Percentiles rank a stretch among this genome's conserved stretches.
phyloP scores from a whole-genome alignment of 2,797 vertebrate species.

The Eulemur albifrons region DNA sequence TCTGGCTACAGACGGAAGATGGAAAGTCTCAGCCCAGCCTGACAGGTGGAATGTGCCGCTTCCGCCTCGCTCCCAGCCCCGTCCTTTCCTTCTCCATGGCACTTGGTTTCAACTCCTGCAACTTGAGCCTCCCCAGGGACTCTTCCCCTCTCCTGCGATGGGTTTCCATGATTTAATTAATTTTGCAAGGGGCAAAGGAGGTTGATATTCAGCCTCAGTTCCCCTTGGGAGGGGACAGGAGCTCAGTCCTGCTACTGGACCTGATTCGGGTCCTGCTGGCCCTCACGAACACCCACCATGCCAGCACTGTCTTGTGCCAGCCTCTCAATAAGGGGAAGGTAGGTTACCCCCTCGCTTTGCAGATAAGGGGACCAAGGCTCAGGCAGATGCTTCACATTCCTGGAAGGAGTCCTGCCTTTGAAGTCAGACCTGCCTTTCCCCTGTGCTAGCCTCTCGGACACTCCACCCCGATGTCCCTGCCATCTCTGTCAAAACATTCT shows the following conservation, averaged over 20 bases:
- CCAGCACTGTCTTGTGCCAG: background rate
- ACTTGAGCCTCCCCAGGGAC: too few relatives aligned
- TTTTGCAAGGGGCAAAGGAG: background rate
- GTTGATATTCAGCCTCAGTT: background rate
- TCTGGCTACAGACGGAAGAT: background rate
- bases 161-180: background rate
- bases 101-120: background rate
- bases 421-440: background rate
- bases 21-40: background rate
- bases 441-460: background rate
- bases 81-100: background rate
- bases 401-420: background rate
- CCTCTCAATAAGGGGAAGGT: background rate
- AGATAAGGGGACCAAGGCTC: background rate
- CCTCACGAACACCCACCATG: too few relatives aligned
- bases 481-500: background rate
- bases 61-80: background rate
- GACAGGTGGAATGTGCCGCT: background rate
- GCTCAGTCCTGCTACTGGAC: background rate
- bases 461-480: background rate
- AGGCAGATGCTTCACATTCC: fast-evolving
- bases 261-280: background rate
- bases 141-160: background rate
- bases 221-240: background rate
- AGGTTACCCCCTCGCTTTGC: background rate